Evolutionary conservation across 2,888 invertebrate species (phyloP).

Genomic region (Drosophila meridionalis): DNA sequence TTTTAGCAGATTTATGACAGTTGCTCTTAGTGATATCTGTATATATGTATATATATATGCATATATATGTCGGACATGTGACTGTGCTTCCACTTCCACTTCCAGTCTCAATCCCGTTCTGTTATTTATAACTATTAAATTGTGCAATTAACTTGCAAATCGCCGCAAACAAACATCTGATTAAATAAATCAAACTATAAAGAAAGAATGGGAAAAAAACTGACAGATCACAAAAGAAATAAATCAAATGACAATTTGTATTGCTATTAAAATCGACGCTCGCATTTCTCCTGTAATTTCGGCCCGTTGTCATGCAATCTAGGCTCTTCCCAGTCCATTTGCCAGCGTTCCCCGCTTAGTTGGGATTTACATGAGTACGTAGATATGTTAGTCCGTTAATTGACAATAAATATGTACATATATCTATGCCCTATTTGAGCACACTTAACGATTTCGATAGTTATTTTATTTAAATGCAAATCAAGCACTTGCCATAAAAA

Average conservation of each 20-base stretch:
- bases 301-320: conserved; percentile 19
- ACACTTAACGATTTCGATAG: conserved; percentile 1
- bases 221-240: conserved; percentile 2
- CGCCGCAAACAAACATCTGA: conserved; percentile 46
- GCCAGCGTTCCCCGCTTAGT: conserved; percentile 23
- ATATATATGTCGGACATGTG: conserved; percentile 31
- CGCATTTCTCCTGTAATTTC: conserved; percentile 61
- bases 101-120: conserved; percentile 29
- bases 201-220: conserved; percentile 8
- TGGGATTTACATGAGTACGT: conserved; percentile 4
- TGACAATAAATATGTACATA: neutral
- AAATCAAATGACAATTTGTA: conserved; percentile 21
- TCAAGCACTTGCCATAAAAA: conserved; percentile 44
- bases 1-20: conserved; percentile 17
- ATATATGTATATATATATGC: neutral
- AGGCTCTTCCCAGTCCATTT: conserved; percentile 16
- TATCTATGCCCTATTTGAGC: conserved; percentile 3
- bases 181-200: conserved; percentile 61
- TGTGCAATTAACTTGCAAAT: conserved; percentile 74
- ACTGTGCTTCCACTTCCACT: conserved; percentile 17
- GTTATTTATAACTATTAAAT: conserved; percentile 67
- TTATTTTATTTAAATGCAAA: conserved; percentile 60
- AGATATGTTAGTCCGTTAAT: neutral
- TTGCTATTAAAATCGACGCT: conserved; percentile 36
- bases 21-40: neutral